Percentiles rank a stretch among this genome's conserved stretches.
Evolutionary conservation across 1,140 invertebrate species (phyloP).

Genomic region (Palaemon carinicauda): DNA sequence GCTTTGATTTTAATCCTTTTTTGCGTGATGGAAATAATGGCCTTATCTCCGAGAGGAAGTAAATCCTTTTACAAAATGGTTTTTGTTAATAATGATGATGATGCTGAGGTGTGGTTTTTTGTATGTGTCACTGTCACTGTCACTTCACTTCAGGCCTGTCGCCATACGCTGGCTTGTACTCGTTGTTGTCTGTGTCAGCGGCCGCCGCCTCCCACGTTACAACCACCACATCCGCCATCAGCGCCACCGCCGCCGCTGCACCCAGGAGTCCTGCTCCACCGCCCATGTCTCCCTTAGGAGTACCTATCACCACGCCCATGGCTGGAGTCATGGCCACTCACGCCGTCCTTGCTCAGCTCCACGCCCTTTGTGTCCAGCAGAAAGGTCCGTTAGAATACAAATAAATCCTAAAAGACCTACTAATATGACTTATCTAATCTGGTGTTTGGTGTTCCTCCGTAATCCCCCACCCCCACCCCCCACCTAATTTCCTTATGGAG

Average conservation of each 20-base stretch:
- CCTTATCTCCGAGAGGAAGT: too few relatives aligned
- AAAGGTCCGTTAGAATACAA: constrained; percentile 1
- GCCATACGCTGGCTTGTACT: neutral
- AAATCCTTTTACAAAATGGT: too few relatives aligned
- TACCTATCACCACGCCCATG: constrained; percentile 36
- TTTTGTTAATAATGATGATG: neutral
- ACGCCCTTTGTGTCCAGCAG: constrained; percentile 44
- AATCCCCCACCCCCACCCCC: neutral
- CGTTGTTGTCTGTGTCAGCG: constrained; percentile 15
- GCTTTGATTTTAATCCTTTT: too few relatives aligned
- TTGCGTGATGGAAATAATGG: too few relatives aligned
- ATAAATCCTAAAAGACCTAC: too few relatives aligned
- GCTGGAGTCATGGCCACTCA: constrained; percentile 39
- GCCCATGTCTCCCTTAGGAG: neutral
- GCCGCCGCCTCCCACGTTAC: neutral
- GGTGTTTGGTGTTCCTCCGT: too few relatives aligned
- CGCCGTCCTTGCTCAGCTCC: constrained; percentile 36
- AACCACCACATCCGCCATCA: neutral
- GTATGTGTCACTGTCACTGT: neutral
- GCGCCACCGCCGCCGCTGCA: neutral
- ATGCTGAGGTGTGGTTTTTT: neutral
- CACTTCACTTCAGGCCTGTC: neutral
- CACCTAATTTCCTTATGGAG: neutral
- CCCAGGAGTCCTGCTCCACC: neutral
- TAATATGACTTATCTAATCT: too few relatives aligned